Percentiles rank a stretch among this genome's conserved stretches.
Evolutionary conservation across 2,888 invertebrate genomes (phyloP).

Genomic region (Glyphotaelius pellucidus): DNA sequence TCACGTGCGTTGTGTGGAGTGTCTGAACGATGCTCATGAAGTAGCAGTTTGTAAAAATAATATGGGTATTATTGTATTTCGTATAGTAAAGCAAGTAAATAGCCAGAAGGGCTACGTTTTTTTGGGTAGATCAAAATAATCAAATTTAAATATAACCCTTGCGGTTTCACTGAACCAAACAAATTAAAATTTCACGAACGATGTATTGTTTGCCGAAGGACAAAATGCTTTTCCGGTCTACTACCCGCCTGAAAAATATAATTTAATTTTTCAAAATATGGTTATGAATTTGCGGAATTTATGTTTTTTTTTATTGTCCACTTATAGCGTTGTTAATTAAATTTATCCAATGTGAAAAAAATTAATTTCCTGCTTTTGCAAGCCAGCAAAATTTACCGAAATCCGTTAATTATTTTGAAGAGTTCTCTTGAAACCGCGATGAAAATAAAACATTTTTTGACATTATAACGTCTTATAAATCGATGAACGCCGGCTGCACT

Average conservation of each 20-base stretch:
- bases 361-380: background rate
- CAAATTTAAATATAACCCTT: background rate
- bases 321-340: background rate
- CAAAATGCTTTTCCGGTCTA: background rate
- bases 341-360: background rate
- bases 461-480: too few species aligned
- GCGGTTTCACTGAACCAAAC: too few species aligned
- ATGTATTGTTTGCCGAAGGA: background rate
- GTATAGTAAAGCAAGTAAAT: background rate
- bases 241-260: background rate
- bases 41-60: too few species aligned
- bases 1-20: too few species aligned
- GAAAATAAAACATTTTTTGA: too few species aligned
- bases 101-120: background rate
- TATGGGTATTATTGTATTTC: background rate
- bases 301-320: background rate
- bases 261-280: background rate
- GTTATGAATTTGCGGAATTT: background rate
- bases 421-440: background rate
- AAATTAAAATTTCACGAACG: too few species aligned
- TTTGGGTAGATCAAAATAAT: background rate
- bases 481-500: too few species aligned
- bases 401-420: background rate
- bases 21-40: too few species aligned
- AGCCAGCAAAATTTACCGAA: background rate